These are phyloP conservation scores for Acyrthosiphon pisum DNA, from an alignment of 1,140 invertebrate species.

Conservation along the genomic window DNA sequence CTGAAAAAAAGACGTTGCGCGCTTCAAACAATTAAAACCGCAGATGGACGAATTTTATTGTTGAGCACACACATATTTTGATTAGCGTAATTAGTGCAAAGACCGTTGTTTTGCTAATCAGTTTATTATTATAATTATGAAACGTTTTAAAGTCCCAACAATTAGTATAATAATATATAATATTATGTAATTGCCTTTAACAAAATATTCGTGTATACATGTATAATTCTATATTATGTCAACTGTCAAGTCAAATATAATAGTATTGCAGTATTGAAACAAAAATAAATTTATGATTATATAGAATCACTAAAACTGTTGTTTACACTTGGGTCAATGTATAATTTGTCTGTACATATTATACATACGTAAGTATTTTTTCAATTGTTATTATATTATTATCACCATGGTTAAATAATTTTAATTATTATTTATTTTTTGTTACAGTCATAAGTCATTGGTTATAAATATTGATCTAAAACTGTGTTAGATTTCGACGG, in stretches of 20 bases:
- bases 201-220: not conserved
- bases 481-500: not conserved
- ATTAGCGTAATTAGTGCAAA: not conserved
- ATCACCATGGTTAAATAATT: not conserved
- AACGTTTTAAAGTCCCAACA: not conserved
- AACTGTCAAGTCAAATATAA: not conserved
- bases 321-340: not conserved
- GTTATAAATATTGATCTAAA: not conserved
- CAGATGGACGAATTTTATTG: not conserved
- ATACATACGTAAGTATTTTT: not conserved
- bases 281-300: not conserved
- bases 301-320: not conserved
- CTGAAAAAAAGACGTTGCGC: not conserved
- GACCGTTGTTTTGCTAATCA: not conserved
- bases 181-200: not conserved
- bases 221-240: not conserved
- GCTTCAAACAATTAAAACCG: not conserved
- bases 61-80: not conserved
- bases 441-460: not conserved
- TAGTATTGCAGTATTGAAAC: not conserved
- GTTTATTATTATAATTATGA: not conserved
- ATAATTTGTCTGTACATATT: not conserved
- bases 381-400: not conserved
- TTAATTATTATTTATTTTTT: not conserved
- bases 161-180: not conserved